A percentile compares a stretch with the other conserved stretches of the same genome.
These are phyloP conservation scores for Lordiphosa collinella DNA, from an alignment of 1,140 invertebrate species.

Conservation along the genomic window DNA sequence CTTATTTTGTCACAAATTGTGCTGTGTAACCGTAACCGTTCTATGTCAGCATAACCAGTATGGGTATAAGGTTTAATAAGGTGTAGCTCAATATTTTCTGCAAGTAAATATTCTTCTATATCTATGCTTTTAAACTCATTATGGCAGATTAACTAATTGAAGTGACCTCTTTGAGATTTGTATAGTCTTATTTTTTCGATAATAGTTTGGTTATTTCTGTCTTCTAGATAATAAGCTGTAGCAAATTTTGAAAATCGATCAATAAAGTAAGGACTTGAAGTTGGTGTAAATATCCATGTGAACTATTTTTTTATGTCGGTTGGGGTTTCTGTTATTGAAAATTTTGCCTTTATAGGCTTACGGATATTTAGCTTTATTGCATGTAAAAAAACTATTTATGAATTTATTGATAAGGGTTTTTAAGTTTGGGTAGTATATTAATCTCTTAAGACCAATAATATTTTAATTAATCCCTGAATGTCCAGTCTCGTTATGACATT, in stretches of 20 bases:
- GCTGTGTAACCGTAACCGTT: constrained; percentile 19
- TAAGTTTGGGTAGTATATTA: too few species aligned
- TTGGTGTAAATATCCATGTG: too few species aligned
- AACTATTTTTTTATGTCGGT: too few species aligned
- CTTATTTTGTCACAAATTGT: constrained; percentile 25
- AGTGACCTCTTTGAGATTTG: constrained; percentile 21
- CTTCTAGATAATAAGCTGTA: constrained; percentile 9
- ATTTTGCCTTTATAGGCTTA: too few species aligned
- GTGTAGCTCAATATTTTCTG: constrained; percentile 23
- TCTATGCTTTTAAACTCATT: constrained; percentile 26
- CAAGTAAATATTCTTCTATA: constrained; percentile 24
- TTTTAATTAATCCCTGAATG: too few species aligned
- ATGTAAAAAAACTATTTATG: too few species aligned
- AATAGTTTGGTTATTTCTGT: constrained; percentile 22
- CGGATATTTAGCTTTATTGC: too few species aligned
- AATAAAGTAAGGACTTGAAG: constrained; percentile 13
- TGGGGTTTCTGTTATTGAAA: too few species aligned
- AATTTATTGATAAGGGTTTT: too few species aligned
- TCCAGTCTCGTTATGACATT: too few species aligned
- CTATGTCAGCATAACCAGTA: constrained; percentile 10
- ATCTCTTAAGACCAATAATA: too few species aligned
- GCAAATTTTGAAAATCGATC: constrained; percentile 25
- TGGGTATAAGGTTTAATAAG: constrained; percentile 29
- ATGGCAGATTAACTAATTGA: constrained; percentile 25
- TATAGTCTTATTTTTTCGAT: constrained; percentile 21